A percentile compares a stretch with the other conserved stretches of the same genome.
Evolutionary conservation across 2,113 vertebrate genomes (phyloP).

Genomic region (Triplophysa siluroides): DNA sequence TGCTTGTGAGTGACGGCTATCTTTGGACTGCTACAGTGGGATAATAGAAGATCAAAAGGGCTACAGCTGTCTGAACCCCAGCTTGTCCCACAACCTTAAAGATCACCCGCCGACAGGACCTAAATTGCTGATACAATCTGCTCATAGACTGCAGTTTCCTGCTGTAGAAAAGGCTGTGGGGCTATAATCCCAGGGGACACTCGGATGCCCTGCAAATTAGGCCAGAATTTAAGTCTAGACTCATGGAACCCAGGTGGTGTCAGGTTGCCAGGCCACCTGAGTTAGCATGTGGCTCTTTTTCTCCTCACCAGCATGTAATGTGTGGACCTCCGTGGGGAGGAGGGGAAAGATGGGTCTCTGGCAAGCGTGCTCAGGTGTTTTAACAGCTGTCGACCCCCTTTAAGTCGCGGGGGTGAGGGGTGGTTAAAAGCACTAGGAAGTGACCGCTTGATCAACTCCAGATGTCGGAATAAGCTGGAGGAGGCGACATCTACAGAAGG

Average conservation of each 20-base stretch:
- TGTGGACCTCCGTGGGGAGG: constrained; percentile 45
- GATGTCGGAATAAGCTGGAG: constrained; percentile 67
- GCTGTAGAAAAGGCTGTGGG: constrained; percentile 43
- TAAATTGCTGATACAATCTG: constrained; percentile 59
- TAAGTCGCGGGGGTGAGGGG: constrained; percentile 56
- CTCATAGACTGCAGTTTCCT: constrained; percentile 46
- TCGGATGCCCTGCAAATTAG: constrained; percentile 44
- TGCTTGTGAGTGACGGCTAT: constrained; percentile 52
- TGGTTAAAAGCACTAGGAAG: constrained; percentile 84
- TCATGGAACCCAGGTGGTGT: constrained; percentile 25
- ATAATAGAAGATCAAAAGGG: constrained; percentile 55
- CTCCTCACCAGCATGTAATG: constrained; percentile 42
- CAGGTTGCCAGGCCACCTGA: constrained; percentile 38
- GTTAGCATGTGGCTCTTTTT: constrained; percentile 43
- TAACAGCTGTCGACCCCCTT: constrained; percentile 75
- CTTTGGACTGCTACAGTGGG: constrained; percentile 49
- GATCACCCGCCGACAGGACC: constrained; percentile 54
- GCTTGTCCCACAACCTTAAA: constrained; percentile 48
- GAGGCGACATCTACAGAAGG: constrained; percentile 78
- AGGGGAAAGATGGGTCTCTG: constrained; percentile 23
- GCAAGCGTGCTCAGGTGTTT: constrained; percentile 53
- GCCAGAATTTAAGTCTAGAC: constrained; percentile 51
- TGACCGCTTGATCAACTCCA: constrained; percentile 89
- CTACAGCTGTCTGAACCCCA: constrained; percentile 53
- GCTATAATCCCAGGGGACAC: constrained; percentile 39